Conservation (phyloP, 2,888 invertebrate species). For the Machimus rusticus region DNA sequence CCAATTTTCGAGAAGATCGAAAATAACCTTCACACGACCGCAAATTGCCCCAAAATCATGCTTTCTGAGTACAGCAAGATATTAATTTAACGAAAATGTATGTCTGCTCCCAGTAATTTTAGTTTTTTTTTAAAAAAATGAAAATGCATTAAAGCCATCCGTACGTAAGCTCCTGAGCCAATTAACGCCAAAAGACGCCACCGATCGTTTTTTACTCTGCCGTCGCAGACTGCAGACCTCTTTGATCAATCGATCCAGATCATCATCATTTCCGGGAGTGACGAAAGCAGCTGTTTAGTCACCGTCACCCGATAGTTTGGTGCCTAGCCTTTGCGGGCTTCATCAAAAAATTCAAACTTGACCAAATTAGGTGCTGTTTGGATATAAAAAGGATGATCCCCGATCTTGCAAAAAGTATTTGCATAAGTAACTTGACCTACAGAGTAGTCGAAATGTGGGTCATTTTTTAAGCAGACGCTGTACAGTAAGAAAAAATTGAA, state of each 20-base stretch:
- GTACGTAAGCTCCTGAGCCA: background rate
- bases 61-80: background rate
- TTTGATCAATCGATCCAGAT: background rate
- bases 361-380: background rate
- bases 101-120: background rate
- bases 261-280: background rate
- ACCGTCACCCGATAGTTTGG: background rate
- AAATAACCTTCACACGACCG: background rate
- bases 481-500: too few species aligned
- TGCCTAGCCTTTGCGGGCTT: background rate
- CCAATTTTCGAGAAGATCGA: background rate
- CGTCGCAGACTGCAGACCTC: background rate
- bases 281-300: background rate
- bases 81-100: background rate
- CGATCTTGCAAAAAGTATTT: background rate
- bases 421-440: background rate
- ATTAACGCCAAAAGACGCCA: background rate
- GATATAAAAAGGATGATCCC: background rate
- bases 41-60: background rate
- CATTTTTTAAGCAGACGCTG: too few species aligned
- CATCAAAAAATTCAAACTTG: background rate
- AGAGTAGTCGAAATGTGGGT: too few species aligned
- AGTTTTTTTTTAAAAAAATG: background rate
- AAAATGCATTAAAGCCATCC: background rate
- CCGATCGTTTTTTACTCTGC: background rate